These are phyloP conservation scores for Triplophysa tibetana DNA, from an alignment of 2,113 vertebrate genomes.

Conservation along the genomic window DNA sequence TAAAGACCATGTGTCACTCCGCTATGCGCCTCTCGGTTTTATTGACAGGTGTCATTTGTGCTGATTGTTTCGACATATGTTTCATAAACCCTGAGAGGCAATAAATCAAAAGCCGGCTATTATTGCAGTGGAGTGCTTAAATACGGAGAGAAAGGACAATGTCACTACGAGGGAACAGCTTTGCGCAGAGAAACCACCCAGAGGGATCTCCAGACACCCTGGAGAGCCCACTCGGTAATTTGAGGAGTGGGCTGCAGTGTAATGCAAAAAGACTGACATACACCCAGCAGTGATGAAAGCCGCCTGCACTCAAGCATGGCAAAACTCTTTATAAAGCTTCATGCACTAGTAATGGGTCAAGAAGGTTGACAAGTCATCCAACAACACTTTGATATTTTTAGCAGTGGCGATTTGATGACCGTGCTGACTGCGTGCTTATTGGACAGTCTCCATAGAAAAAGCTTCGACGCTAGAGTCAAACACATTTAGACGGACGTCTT, in stretches of 20 bases:
- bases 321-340: background rate
- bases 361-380: background rate
- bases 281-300: background rate
- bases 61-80: constrained; percentile 48
- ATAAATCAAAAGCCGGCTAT: background rate
- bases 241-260: background rate
- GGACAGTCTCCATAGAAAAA: no score
- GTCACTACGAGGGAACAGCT: background rate
- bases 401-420: no score
- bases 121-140: constrained; percentile 6
- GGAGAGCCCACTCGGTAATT: background rate
- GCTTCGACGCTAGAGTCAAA: no score
- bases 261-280: background rate
- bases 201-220: background rate
- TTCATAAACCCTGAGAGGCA: constrained; percentile 32
- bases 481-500: background rate
- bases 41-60: constrained; percentile 63
- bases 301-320: background rate
- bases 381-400: no score
- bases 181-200: background rate
- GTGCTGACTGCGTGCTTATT: no score
- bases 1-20: constrained; percentile 53
- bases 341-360: background rate
- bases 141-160: constrained; percentile 13
- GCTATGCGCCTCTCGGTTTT: constrained; percentile 58